phyloP scores from a whole-genome alignment of 2,888 invertebrate species.

The Eupithecia subfuscata region DNA sequence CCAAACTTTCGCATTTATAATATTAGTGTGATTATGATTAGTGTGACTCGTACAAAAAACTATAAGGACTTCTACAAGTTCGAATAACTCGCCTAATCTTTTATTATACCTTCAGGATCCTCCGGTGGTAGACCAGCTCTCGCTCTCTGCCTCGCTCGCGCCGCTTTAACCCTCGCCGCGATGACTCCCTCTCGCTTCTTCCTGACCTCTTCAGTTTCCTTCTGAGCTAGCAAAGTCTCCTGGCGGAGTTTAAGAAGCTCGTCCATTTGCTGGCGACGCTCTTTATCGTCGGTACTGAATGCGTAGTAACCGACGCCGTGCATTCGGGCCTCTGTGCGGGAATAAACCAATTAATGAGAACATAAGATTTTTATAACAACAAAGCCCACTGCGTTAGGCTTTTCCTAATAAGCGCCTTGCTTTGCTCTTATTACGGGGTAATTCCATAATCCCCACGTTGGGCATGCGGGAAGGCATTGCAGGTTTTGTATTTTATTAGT shows the following conservation, averaged over 20 bases:
- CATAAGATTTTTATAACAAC: too few relatives aligned
- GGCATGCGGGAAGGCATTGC: too few relatives aligned
- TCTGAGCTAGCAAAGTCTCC: slow-evolving; percentile 88
- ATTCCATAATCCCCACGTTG: too few relatives aligned
- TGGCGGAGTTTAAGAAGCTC: slow-evolving; percentile 88
- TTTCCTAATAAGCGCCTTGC: too few relatives aligned
- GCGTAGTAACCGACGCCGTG: slow-evolving; percentile 97
- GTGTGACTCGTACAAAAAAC: too few relatives aligned
- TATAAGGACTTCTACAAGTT: too few relatives aligned
- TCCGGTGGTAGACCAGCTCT: slow-evolving; percentile 89
- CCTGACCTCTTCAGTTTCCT: slow-evolving; percentile 84
- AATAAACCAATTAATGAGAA: neutral
- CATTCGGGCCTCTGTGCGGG: slow-evolving; percentile 89
- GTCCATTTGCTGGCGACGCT: slow-evolving; percentile 91
- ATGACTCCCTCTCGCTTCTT: slow-evolving; percentile 86
- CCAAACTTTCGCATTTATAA: too few relatives aligned
- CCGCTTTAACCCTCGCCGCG: slow-evolving; percentile 88
- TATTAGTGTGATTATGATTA: too few relatives aligned
- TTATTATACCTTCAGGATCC: slow-evolving; percentile 76
- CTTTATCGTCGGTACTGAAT: slow-evolving; percentile 93
- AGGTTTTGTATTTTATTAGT: too few relatives aligned
- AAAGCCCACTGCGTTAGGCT: too few relatives aligned
- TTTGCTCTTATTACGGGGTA: too few relatives aligned
- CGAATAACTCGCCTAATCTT: neutral
- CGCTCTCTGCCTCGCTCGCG: slow-evolving; percentile 88